Base-by-base conservation (phyloP, 2,113 vertebrate species). In the Malaclemys terrapin region DNA sequence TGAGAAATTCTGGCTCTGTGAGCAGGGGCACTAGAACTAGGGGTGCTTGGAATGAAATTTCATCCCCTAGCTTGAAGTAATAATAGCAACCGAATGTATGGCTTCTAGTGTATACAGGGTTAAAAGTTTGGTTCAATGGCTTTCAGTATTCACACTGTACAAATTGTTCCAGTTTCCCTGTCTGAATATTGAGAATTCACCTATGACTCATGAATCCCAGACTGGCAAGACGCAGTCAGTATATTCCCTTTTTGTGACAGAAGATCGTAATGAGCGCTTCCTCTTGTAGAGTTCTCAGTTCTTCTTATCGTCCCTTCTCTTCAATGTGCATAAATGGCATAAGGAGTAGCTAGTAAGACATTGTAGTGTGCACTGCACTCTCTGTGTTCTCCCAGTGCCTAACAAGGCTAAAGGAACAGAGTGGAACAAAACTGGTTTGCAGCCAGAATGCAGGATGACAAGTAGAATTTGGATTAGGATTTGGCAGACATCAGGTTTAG, bases 261-360 rank as follows among this genome's bases (percentile, higher is more conserved):
- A 69, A 7, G 14, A 90, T 13, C 59, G 13, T 6, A 78, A 89
- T 85, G 69, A 89, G 31, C 35, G 38, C 29, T 89, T 89, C 54
- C 69, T 72, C 29, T 72, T n/a, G 8, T 9, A 42, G 76, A 52
- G 2, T 24, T 87, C 62, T 93, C 94, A 78, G 90, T 78, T 85
- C 24, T 90, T 91, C 38, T 42, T 89, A 2, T 80, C 85, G n/a
- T 27, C 29, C 82, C 0, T 82, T 89, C 76, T 91, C 42, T 82
- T 89, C 65, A 80, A 10, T 3, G 1, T 57, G 35, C 0, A 0
- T 19, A 76, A 89, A 94, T 24, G 3, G 80, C 62, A 94, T 78
- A 20, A 35, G 45, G 57, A 83, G 38, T 31, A 93, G 20, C n/a
- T 7, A 56, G 35, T 94, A 35, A 3, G 82, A 38, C 29, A n/a